Conservation (phyloP, 2,113 vertebrate genomes). For the Turdus rufiventris region DNA sequence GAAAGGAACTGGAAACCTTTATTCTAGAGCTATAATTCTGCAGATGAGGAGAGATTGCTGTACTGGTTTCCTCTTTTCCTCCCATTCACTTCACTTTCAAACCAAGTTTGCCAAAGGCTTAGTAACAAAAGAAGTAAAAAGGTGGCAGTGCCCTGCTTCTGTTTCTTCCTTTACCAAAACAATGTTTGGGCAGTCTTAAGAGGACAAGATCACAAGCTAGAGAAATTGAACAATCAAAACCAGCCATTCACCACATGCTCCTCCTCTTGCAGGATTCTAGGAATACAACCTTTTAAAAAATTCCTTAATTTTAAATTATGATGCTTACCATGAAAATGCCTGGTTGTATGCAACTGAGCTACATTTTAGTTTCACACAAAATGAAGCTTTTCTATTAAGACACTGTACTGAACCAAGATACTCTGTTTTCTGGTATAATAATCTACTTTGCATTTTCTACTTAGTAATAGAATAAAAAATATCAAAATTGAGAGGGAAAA, state of each 20-base stretch:
- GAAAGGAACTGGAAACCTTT: accelerated
- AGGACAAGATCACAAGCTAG: not conserved
- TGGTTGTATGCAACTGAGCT: not conserved
- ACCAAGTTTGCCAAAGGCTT: not conserved
- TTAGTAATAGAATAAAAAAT: not conserved
- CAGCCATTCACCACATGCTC: not conserved
- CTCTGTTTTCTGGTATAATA: not conserved
- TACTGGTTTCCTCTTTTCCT: not conserved
- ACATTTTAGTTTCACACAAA: not conserved
- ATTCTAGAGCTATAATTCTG: not conserved
- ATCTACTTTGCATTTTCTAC: not conserved
- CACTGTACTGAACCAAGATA: not conserved
- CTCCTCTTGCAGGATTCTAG: not conserved
- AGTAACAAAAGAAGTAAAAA: not conserved
- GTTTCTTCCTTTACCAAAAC: not conserved
- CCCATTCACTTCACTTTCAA: not conserved
- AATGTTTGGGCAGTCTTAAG: not conserved
- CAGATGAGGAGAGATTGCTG: not conserved
- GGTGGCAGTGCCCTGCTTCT: not conserved
- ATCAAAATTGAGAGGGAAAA: not conserved
- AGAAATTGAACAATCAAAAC: not conserved
- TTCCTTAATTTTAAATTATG: not conserved
- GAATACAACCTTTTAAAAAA: not conserved
- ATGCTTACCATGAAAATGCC: not conserved
- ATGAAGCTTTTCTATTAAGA: not conserved